Percentiles rank a stretch among this genome's conserved stretches.
Evolutionary conservation across 2,888 invertebrate species (phyloP).

Genomic region (Adelphocoris suturalis): DNA sequence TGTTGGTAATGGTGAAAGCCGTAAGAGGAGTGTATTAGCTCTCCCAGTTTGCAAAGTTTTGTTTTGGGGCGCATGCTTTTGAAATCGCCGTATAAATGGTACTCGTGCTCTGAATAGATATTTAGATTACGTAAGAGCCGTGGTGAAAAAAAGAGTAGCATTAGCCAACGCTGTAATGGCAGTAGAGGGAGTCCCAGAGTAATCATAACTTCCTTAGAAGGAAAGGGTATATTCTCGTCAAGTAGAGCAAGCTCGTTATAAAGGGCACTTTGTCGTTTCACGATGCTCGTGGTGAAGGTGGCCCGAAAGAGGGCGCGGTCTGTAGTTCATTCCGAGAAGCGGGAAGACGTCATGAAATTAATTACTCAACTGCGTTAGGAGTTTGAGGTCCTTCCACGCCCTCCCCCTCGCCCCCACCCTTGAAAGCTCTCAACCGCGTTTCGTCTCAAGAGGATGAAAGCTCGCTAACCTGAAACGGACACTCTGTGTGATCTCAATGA

Average conservation of each 20-base stretch:
- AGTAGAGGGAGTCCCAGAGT: conserved; percentile 16
- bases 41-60: too few species aligned
- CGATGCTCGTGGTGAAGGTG: neutral
- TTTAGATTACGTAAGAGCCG: conserved; percentile 34
- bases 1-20: too few species aligned
- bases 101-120: conserved; percentile 34
- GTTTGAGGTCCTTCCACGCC: neutral
- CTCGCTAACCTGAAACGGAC: conserved; percentile 21
- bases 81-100: neutral
- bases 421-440: neutral
- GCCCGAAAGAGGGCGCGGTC: conserved; percentile 19
- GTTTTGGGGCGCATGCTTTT: too few species aligned
- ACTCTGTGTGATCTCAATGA: neutral
- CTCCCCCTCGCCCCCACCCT: neutral
- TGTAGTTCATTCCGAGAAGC: conserved; percentile 7
- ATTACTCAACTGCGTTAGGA: conserved; percentile 29
- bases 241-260: conserved; percentile 34
- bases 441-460: neutral
- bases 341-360: conserved; percentile 34
- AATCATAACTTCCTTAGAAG: conserved; percentile 31
- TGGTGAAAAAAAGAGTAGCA: neutral
- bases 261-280: conserved; percentile 31
- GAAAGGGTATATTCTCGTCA: conserved; percentile 31
- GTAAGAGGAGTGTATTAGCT: too few species aligned
- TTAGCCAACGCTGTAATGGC: conserved; percentile 16